Base-by-base conservation (phyloP, 2,113 vertebrate genomes). In the Rhodinocichla rosea region DNA sequence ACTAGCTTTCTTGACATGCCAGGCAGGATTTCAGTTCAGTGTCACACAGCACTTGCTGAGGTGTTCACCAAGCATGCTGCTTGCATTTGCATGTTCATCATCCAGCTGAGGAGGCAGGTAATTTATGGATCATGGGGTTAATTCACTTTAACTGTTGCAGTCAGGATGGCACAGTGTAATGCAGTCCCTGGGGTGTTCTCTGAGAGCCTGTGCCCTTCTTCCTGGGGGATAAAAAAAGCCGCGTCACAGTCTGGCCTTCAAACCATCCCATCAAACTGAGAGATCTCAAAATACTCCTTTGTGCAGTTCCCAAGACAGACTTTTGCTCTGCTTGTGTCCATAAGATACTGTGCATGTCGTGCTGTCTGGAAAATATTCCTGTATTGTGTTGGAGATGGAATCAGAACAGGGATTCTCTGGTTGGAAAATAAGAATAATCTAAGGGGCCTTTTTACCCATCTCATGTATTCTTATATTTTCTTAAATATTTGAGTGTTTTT, bases 341-440 rank as follows among this genome's bases (percentile, higher is more conserved):
- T 90, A 39, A 63, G 71, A 59, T 35, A 59, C 35, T 0, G 0
- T 37, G 39, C 24, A n/a, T 0, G 0, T 80, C 3, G 1, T n/a
- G 15, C 30, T 64, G 22, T 67, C 59, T 88, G 56, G 44, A 70
- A 92, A 47, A 44, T 83, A 56, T n/a, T 94, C 56, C 37, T 64
- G 28, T 69, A 21, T 63, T 39, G 5, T 56, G 13, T 50, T 70
- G 26, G 64, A 86, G 55, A 14, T 65, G 21, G 56, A 50, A 57
- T 77, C 45, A 77, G 50, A 83, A 16, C 5, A 14, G 22, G 23
- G 15, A 57, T 83, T 91, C 44, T 60, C 32, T 73, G 11, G 2
- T 32, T 90, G 49, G 26, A 62, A 86, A 74, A 55, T 44, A 60
- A 47, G 13, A 87, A 33, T 55, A 20, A 53, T 52, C 2, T 13